Evolutionary conservation across 2,797 vertebrate species (phyloP), one percentile per base, ranked within the genome.

Genomic region (Acanthiza pusilla): DNA sequence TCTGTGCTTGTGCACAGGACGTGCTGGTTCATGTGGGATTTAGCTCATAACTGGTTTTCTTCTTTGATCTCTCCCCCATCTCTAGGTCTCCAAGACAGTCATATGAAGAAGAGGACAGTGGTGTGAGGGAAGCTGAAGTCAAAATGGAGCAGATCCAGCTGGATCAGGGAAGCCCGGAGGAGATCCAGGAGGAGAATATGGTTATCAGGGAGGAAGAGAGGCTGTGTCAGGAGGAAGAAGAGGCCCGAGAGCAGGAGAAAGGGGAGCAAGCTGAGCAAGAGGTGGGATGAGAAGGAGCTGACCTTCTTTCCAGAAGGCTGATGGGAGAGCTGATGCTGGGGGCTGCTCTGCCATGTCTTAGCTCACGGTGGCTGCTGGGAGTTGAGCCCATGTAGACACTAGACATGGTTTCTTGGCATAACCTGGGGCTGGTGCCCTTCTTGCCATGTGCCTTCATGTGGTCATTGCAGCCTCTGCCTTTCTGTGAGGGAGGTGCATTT

Each of bases 121-220:
- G 88, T 54, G 93, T 97, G 89, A 91, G 94, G 72, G 98, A 98
- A 94, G 97, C 98, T 0, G 88, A 98, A 89, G 97, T 92, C 94
- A 97, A 97, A 63, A 93, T 98, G 94, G 98, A 98, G 97, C 98
- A 98, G 93, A 97, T 99, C 50, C 93, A 95, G 17, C 96, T 97
- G 54, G 87, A 97, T 89, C 98, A 91, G 74, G 98, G 98, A 79
- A 89, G 76, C 72, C 96, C 62, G 7, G 98, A 98, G 94, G 98
- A 98, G 89, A 97, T 90, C 83, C 98, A 79, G 32, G 91, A 75
- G 83, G 98, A 98, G 85, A 96, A 98, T 77, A 97, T 98, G 86
- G 97, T 96, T 81, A 93, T 97, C 40, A 75, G 84, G 17, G 98
- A 98, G 86, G 97, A 98, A 91, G 97, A 98, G 91, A 97, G 98